Evolutionary conservation across 2,888 invertebrate species (phyloP).

Genomic region (Erebia ligea): DNA sequence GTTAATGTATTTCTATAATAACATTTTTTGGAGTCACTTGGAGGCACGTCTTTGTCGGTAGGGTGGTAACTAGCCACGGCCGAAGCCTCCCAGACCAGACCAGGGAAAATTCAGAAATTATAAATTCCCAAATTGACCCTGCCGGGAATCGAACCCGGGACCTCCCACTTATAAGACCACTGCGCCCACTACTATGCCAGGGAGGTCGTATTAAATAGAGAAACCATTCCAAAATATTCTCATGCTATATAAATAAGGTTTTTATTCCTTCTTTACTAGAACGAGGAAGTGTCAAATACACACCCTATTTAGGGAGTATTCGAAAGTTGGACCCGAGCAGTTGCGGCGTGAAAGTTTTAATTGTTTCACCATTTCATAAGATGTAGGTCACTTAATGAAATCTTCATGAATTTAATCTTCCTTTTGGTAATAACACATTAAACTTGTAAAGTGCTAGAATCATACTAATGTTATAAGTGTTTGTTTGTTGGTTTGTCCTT

Average conservation of each 20-base stretch:
- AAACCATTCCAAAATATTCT: not conserved
- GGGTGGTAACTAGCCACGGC: no score
- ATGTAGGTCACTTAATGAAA: slow-evolving; percentile 22
- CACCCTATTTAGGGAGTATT: not conserved
- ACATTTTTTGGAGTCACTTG: no score
- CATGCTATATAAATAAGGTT: not conserved
- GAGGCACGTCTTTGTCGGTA: no score
- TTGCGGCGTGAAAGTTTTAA: slow-evolving; percentile 30
- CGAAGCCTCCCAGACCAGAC: no score
- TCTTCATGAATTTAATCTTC: slow-evolving; percentile 23
- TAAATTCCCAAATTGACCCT: no score
- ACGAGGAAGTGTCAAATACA: slow-evolving; percentile 4
- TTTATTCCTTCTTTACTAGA: not conserved
- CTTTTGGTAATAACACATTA: not conserved
- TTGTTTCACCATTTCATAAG: slow-evolving; percentile 32
- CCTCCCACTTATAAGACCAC: no score
- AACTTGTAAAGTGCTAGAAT: not conserved
- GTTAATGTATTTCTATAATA: no score
- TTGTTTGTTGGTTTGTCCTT: no score
- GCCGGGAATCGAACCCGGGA: no score
- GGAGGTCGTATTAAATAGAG: not conserved
- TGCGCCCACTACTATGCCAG: no score
- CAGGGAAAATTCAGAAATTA: no score
- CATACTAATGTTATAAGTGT: no score
- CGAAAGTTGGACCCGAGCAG: not conserved